Evolutionary conservation across 2,888 invertebrate species (phyloP), one percentile per base, ranked within the genome.

Genomic region (Dicycla oo): DNA sequence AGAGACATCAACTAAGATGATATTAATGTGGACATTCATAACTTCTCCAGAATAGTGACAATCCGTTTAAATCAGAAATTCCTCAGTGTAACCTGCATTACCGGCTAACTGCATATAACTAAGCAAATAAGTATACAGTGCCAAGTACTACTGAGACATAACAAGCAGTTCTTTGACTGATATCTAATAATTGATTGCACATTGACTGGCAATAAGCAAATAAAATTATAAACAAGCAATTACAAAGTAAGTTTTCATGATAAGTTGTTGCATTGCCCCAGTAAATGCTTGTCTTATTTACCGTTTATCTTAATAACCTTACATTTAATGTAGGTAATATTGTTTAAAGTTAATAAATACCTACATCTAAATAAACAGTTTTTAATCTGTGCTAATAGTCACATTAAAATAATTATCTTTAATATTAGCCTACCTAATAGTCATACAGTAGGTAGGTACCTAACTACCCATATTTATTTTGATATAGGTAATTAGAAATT

Each of bases 81-180:
- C 15, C 63, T 23, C 26, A 45, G 60, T 79, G n/a, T 45, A 80
- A 75, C 61, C 51, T 38, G 45, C 51, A 58, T 60, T 49, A 64
- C 20, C 26, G 3, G 15, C 40, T 56, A 64, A 76, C 26, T 40
- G n/a, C 30, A 38, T 23, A 58, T 61, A 43, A 40, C 58, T 58
- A 72, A 75, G 54, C 60, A 34, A 72, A 64, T 83, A 83, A 66
- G 80, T 80, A 75, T 60, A 68, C 23, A 61, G 57, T 60, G 11
- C 51, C 1, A 40, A 65, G 47, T 64, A 60, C 20, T 45, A 38
- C 30, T 47, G 18, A 49, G 67, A 57, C n/a, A 68, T 80, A 68
- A 73, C 64, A 20, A 65, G 60, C 60, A 62, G 58, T 54, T 54
- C 45, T 81, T 40, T 66, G 23, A 79, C 53, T 78, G 74, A 62